Conservation (phyloP, 2,113 vertebrate species). For the Vulpes ferrilata region DNA sequence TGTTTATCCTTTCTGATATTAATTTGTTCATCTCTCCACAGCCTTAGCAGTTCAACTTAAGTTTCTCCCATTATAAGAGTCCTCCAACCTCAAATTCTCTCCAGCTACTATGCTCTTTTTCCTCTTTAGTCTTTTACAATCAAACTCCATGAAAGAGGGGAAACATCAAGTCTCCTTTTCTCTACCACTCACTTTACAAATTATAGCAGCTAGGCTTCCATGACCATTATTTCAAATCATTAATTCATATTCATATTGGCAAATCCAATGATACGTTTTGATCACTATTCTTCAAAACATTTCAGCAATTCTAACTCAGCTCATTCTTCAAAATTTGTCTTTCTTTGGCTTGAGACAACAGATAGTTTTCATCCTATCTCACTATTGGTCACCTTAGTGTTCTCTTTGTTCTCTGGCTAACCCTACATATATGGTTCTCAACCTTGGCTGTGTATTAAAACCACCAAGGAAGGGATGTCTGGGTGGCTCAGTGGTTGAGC, state of each 20-base stretch:
- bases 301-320: not conserved
- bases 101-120: not conserved
- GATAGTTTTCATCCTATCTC: not conserved
- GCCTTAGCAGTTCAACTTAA: not conserved
- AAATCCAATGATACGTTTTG: not conserved
- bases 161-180: not conserved
- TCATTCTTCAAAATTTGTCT: not conserved
- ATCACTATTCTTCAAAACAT: conserved; percentile 24
- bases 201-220: not conserved
- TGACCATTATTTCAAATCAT: not conserved
- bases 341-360: not conserved
- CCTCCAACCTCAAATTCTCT: not conserved
- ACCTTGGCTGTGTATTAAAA: not conserved
- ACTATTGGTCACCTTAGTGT: not conserved
- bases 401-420: not conserved
- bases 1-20: not conserved
- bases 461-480: not conserved
- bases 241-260: not conserved
- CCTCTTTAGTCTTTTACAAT: not conserved
- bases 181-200: not conserved
- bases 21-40: not conserved
- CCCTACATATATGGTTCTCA: not conserved
- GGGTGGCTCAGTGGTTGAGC: too few species aligned
- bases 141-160: not conserved
- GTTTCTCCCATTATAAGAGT: not conserved